Evolutionary conservation across 2,888 invertebrate species (phyloP).

Genomic region (Lottia scabra): DNA sequence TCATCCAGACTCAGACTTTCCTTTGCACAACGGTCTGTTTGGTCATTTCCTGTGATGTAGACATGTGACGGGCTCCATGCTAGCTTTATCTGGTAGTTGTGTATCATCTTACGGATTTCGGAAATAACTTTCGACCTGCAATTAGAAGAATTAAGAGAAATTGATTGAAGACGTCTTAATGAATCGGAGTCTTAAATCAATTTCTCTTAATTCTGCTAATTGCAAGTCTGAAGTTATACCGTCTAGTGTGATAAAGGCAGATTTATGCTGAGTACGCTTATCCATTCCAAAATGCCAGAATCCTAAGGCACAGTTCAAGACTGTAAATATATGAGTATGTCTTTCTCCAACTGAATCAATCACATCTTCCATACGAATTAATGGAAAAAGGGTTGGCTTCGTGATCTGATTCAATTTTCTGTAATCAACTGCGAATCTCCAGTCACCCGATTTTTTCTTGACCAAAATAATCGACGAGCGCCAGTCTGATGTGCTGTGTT

Average conservation of each 20-base stretch:
- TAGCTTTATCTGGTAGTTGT: too few species aligned
- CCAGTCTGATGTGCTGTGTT: constrained; percentile 32
- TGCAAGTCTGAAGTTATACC: too few species aligned
- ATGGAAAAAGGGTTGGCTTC: constrained; percentile 25
- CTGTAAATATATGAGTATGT: constrained; percentile 19
- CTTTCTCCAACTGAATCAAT: constrained; percentile 28
- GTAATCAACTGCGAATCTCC: constrained; percentile 35
- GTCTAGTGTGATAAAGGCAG: constrained; percentile 33
- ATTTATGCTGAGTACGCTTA: constrained; percentile 23
- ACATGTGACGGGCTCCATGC: too few species aligned
- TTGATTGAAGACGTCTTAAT: too few species aligned
- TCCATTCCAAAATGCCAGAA: constrained; percentile 32
- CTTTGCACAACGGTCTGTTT: too few species aligned
- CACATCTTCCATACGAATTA: constrained; percentile 29
- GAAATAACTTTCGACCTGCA: too few species aligned
- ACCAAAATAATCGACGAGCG: constrained; percentile 30
- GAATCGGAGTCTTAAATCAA: too few species aligned
- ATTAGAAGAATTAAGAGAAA: too few species aligned
- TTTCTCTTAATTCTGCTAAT: too few species aligned
- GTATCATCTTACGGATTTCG: too few species aligned
- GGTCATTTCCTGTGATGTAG: too few species aligned
- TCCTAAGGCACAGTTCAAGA: constrained; percentile 25
- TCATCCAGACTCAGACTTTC: too few species aligned
- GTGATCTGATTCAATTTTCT: constrained; percentile 28
- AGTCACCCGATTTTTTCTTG: constrained; percentile 27